Evolutionary conservation across 2,797 vertebrate species (phyloP).

Genomic region (Pangasius larnaudii): DNA sequence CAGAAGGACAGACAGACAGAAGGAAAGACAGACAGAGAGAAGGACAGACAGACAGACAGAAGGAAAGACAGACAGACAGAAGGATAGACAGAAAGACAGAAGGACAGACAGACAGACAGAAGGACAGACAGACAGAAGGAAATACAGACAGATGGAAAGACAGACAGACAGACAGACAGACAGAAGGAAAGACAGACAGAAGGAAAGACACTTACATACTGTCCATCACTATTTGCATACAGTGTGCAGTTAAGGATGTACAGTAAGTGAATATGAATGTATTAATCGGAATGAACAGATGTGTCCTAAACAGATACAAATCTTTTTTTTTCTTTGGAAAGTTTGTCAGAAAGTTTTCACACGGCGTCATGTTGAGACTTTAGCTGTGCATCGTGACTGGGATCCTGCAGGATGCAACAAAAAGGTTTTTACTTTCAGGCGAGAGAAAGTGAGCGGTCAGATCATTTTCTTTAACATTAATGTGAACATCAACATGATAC

Average conservation of each 20-base stretch:
- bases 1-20: background rate
- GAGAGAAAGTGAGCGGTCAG: background rate
- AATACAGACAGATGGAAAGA: background rate
- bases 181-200: background rate
- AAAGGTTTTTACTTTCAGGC: background rate
- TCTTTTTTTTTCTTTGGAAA: background rate
- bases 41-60: background rate
- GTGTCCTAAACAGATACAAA: background rate
- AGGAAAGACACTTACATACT: background rate
- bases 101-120: background rate
- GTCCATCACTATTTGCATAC: background rate
- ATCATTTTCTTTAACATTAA: background rate
- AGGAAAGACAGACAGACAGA: background rate
- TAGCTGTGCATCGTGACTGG: background rate
- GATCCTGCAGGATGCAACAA: background rate
- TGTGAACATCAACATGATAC: background rate
- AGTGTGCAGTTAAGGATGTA: background rate
- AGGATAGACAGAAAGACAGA: background rate
- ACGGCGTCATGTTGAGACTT: background rate
- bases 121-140: background rate
- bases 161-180: background rate
- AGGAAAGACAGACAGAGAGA: background rate
- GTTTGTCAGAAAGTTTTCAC: background rate
- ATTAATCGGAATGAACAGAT: background rate
- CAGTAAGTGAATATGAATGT: background rate